phyloP scores from a whole-genome alignment of 2,888 invertebrate genomes.

The Junonia oenone region DNA sequence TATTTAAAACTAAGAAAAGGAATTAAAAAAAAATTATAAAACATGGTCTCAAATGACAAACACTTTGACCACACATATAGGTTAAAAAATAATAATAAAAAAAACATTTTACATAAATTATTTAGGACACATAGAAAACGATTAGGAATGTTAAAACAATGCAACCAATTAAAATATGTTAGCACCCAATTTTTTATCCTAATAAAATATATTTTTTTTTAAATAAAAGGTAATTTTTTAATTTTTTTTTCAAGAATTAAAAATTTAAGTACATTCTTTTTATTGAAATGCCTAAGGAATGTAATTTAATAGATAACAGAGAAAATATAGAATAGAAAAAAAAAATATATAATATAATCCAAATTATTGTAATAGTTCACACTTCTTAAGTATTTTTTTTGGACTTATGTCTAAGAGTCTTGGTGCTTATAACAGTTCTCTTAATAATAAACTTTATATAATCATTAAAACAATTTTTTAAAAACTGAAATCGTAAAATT shows the following conservation, averaged over 20 bases:
- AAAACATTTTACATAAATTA: not conserved
- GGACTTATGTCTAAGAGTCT: not conserved
- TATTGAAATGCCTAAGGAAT: slow-evolving; percentile 12
- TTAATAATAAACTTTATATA: not conserved
- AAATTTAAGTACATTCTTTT: not conserved
- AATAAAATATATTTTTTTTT: slow-evolving; percentile 8
- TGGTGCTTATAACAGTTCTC: not conserved
- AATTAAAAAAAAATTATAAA: slow-evolving; percentile 11
- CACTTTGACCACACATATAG: slow-evolving; percentile 22
- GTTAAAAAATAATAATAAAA: slow-evolving; percentile 3
- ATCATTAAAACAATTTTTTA: not conserved
- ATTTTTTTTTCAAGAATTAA: not conserved
- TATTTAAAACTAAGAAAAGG: slow-evolving; percentile 24
- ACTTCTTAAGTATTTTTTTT: not conserved
- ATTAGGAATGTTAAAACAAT: slow-evolving; percentile 13
- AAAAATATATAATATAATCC: not conserved
- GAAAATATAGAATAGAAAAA: too few species aligned
- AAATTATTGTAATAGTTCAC: not conserved
- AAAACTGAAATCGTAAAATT: not conserved
- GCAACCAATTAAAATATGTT: slow-evolving; percentile 18
- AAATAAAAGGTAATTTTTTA: not conserved
- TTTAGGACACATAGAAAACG: slow-evolving; percentile 5
- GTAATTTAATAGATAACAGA: slow-evolving; percentile 1
- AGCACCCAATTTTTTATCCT: slow-evolving; percentile 21
- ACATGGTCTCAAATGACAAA: slow-evolving; percentile 23